These are phyloP conservation scores for Xylocopa sonorina DNA, from an alignment of 1,140 invertebrate genomes.

Conservation along the genomic window DNA sequence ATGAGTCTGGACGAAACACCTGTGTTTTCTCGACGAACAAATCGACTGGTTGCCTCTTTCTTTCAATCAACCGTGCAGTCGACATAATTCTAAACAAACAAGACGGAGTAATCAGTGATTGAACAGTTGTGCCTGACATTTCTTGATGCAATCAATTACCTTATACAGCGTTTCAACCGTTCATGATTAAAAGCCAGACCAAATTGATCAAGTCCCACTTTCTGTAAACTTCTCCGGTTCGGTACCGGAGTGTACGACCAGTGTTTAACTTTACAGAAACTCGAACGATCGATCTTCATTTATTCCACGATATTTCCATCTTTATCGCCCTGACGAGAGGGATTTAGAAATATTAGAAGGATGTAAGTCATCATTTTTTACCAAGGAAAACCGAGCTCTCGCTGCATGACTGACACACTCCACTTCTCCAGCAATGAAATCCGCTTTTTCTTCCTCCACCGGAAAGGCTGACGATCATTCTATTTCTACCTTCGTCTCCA, in stretches of 20 bases:
- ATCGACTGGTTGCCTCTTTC: neutral
- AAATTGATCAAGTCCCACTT: too few species aligned
- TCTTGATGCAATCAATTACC: too few species aligned
- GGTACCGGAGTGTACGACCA: too few species aligned
- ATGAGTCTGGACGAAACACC: conserved; percentile 28
- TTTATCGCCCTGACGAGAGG: too few species aligned
- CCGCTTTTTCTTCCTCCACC: neutral
- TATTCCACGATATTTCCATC: too few species aligned
- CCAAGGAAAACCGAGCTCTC: neutral
- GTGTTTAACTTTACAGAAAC: too few species aligned
- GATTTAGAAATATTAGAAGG: neutral
- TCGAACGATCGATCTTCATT: too few species aligned
- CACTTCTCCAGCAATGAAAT: neutral
- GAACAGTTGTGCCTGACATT: too few species aligned
- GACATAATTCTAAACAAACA: neutral
- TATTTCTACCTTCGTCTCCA: conserved; percentile 1
- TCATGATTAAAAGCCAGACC: too few species aligned
- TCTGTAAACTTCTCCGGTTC: fast-evolving
- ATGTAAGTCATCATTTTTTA: neutral
- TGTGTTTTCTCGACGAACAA: neutral
- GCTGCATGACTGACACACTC: conserved; percentile 5
- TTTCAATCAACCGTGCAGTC: neutral
- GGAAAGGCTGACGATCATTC: neutral
- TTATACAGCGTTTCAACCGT: too few species aligned
- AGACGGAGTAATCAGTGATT: neutral